Evolutionary conservation across 2,797 vertebrate genomes (phyloP).

Genomic region (Labroides dimidiatus): DNA sequence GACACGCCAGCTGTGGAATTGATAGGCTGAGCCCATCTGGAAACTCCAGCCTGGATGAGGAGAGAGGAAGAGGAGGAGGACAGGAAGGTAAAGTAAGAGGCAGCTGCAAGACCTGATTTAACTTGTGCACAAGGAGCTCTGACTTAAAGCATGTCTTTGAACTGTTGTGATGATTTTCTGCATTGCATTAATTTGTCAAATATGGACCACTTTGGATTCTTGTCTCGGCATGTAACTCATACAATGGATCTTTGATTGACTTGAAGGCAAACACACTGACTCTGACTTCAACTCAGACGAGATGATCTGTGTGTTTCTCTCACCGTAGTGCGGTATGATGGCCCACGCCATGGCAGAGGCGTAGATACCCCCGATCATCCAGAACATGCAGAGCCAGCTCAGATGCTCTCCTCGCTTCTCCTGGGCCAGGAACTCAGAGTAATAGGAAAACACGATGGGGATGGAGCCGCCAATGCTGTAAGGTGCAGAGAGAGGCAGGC

Average conservation of each 20-base stretch:
- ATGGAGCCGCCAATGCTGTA: slow-evolving; percentile 95
- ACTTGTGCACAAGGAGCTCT: too few relatives aligned
- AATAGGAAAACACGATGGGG: slow-evolving; percentile 97
- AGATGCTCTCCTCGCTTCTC: slow-evolving; percentile 97
- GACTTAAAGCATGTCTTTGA: too few relatives aligned
- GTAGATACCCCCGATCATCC: slow-evolving; percentile 98
- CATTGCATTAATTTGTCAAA: too few relatives aligned
- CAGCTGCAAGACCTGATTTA: slow-evolving; percentile 16
- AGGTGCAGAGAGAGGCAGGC: slow-evolving; percentile 7
- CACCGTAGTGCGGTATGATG: slow-evolving; percentile 98
- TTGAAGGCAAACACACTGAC: too few relatives aligned
- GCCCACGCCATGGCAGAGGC: slow-evolving; percentile 98
- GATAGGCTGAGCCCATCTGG: slow-evolving; percentile 98
- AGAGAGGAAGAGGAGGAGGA: not conserved
- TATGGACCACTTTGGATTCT: too few relatives aligned
- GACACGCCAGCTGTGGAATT: slow-evolving; percentile 99
- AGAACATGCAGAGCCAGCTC: slow-evolving; percentile 99
- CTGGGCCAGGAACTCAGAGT: slow-evolving; percentile 97
- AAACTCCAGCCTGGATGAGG: slow-evolving; percentile 93
- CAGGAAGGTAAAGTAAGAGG: slow-evolving; percentile 10
- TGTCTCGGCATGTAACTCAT: not conserved
- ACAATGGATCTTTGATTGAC: slow-evolving; percentile 1
- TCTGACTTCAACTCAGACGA: too few relatives aligned
- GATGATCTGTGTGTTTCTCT: slow-evolving; percentile 38
- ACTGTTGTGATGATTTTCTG: too few relatives aligned